Percentiles rank a stretch among this genome's conserved stretches.
These are phyloP conservation scores for Liparis tanakae DNA, from an alignment of 2,797 vertebrate species.

Conservation along the genomic window DNA sequence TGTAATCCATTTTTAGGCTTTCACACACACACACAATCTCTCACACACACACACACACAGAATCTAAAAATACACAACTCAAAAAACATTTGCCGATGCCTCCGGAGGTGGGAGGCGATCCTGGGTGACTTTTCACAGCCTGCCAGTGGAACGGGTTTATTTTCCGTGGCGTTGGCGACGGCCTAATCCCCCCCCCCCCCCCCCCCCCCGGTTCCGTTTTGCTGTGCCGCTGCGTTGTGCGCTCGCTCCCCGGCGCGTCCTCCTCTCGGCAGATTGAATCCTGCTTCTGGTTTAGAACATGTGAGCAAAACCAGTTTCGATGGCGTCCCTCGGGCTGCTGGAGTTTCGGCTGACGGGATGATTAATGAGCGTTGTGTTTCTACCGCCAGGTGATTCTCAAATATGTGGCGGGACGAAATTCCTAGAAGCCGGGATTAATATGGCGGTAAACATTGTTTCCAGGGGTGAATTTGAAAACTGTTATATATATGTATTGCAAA, in stretches of 20 bases:
- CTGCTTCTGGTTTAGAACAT: background rate
- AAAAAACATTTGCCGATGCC: conserved; percentile 11
- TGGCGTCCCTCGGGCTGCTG: conserved; percentile 25
- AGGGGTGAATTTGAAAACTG: too few species aligned
- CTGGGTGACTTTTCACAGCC: conserved; percentile 51
- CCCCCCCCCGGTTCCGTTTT: conserved; percentile 7
- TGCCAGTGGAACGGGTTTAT: conserved; percentile 60
- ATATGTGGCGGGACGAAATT: too few species aligned
- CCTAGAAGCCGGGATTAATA: too few species aligned
- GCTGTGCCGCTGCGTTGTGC: conserved; percentile 57
- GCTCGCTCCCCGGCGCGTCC: conserved; percentile 48
- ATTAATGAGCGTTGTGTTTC: background rate
- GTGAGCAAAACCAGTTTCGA: conserved; percentile 28
- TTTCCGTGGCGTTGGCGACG: conserved; percentile 49
- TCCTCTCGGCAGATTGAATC: conserved; percentile 33
- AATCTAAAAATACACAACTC: too few species aligned
- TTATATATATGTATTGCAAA: too few species aligned
- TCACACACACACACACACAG: too few species aligned
- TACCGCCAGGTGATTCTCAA: background rate
- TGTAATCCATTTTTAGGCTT: conserved; percentile 15
- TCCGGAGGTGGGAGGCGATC: conserved; percentile 21
- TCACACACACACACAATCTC: background rate
- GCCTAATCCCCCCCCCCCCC: conserved; percentile 21
- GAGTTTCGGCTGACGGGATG: background rate
- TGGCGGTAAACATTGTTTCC: too few species aligned